Evolutionary conservation across 2,888 invertebrate species (phyloP), one percentile per base, ranked within the genome.

Genomic region (Meloe dianella): DNA sequence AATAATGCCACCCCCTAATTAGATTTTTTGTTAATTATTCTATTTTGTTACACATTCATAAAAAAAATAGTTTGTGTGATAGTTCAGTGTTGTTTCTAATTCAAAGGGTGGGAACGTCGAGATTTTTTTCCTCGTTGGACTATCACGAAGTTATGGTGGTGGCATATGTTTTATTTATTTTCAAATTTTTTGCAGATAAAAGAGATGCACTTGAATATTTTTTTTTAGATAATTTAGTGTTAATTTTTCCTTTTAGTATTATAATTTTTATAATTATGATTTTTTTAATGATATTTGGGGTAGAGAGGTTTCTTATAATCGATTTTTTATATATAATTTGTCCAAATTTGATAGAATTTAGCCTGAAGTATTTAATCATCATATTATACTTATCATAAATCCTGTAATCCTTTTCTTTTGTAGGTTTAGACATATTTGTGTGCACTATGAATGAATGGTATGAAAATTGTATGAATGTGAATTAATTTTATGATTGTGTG

Each of bases 291-390:
- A 47, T 10, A 12, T 68, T 65, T 69, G 68, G 69, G 73, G 81
- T 82, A 82, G 82, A 82, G 82, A 82, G 82, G 81, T 81, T 79
- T 82, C 82, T 82, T 81, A 67, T 58, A 57, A 68, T 59, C 65
- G 60, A 61, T 66, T 71, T 65, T 70, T 68, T 70, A 60, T 66
- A 56, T 63, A 57, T 63, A 60, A 64, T 54, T 63, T 68, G 20
- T 66, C 61, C 27, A 60, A 73, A 71, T 69, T n/a, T 66, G 64
- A 65, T 61, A 69, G 65, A 68, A 71, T 75, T 78, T 75, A 76
- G 79, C 80, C 80, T 80, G 77, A 77, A 79, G 72, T 78, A 79
- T 77, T 78, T 78, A 73, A 73, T 73, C 69, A 77, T 78, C 77
- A 77, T 73, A 73, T 75, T 77, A 76, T 76, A 74, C 67, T 75